Base-by-base conservation (phyloP, 2,888 invertebrate genomes). In the Acleris literana region DNA sequence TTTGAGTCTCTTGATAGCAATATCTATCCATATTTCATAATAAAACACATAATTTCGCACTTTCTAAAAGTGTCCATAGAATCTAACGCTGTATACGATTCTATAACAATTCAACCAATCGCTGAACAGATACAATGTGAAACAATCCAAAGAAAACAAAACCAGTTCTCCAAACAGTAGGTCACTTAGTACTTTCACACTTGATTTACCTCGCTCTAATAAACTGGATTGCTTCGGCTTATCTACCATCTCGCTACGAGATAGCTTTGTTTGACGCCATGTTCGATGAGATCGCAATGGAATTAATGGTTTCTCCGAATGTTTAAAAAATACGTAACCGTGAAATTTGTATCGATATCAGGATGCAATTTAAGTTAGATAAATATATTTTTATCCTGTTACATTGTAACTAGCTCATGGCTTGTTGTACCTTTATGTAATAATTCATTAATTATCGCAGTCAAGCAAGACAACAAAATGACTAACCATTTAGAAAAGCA, bases 191-290 rank as follows among this genome's bases (percentile, higher is more conserved):
- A 63, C 69, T 69, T 69, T 69, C 69, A 63, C 66, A 58, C 52
- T 60, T 63, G 55, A 59, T 63, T 63, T 60, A 53, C 52, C 58
- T 39, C 53, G 56, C 43, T 68, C 67, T 44, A 57, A 51, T 66
- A 57, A 46, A 58, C 57, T 56, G 33, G 56, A 60, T 66, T 22
- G 43, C 22, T 64, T 39, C 49, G 18, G 6, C 51, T 39, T 61
- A 61, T 61, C 65, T 44, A 48, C 25, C 33, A 63, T 66, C 66
- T 54, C 11, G 69, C 72, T 76, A 79, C 74, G 60, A 77, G 83
- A 83, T 83, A 81, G 74, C 75, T 79, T 79, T 82, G 77, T 81
- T 68, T 69, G 75, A 74, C 55, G 64, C 57, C 69, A 69, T 62
- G 52, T 63, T 51, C 53, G 53, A 54, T 67, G 48, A 43, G 54